Evolutionary conservation across 1,140 invertebrate species (phyloP).

Genomic region (Dendrolimus punctatus): DNA sequence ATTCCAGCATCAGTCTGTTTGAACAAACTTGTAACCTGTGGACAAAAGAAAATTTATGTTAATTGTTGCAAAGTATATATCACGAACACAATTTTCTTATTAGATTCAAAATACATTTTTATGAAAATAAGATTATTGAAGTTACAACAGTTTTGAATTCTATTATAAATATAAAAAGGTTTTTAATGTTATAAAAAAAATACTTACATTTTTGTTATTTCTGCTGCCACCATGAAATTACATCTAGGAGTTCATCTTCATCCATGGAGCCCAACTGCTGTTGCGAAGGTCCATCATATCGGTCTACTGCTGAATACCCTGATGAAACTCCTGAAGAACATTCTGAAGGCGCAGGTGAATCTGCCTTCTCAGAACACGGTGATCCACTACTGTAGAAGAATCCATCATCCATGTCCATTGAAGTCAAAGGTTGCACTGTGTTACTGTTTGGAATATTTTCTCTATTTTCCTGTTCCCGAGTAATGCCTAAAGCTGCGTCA

Average conservation of each 20-base stretch:
- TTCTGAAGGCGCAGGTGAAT: conserved; percentile 83
- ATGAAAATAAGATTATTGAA: too few relatives aligned
- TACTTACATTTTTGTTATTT: conserved; percentile 65
- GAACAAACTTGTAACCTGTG: conserved; percentile 28
- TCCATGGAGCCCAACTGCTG: conserved; percentile 77
- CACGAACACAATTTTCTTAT: not conserved
- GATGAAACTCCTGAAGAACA: conserved; percentile 75
- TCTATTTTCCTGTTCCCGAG: conserved; percentile 58
- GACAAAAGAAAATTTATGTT: conserved; percentile 36
- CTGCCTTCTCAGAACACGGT: conserved; percentile 77
- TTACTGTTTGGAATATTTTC: conserved; percentile 56
- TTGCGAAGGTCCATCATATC: conserved; percentile 63
- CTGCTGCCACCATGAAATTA: conserved; percentile 88
- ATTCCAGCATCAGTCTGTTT: too few relatives aligned
- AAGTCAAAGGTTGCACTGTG: conserved; percentile 32
- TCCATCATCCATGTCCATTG: conserved; percentile 65
- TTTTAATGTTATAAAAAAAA: conserved; percentile 7
- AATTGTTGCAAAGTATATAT: conserved; percentile 9
- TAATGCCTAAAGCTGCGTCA: conserved; percentile 64
- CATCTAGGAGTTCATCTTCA: conserved; percentile 88
- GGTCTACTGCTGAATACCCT: conserved; percentile 60
- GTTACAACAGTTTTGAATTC: too few relatives aligned
- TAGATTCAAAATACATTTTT: too few relatives aligned
- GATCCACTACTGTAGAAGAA: conserved; percentile 64
- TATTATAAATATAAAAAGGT: not conserved